Conservation (phyloP, 2,797 vertebrate genomes). For the Phoebastria nigripes region DNA sequence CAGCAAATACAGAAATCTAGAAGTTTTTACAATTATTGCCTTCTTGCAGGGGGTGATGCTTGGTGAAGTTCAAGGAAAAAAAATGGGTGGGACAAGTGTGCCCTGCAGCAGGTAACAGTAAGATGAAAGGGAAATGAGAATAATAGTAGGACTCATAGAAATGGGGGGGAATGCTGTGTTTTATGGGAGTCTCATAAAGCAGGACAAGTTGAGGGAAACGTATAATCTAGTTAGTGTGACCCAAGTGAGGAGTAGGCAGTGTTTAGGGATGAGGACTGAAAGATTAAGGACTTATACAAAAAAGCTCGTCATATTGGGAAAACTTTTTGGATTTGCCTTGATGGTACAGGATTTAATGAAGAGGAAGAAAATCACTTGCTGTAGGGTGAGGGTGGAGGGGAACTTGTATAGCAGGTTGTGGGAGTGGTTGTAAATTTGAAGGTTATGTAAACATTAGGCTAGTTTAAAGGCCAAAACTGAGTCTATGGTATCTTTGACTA, state of each 20-base stretch:
- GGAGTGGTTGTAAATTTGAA: background rate
- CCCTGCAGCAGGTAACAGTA: constrained; percentile 6
- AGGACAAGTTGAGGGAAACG: background rate
- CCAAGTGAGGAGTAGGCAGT: background rate
- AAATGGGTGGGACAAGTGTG: constrained; percentile 1
- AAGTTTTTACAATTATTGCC: background rate
- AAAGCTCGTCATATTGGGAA: background rate
- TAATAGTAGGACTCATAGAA: background rate
- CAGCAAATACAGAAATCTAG: background rate
- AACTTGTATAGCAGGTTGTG: background rate
- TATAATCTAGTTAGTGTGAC: background rate
- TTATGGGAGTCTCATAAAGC: background rate
- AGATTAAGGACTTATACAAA: background rate
- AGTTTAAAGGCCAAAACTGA: background rate
- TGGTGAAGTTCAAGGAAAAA: constrained; percentile 13
- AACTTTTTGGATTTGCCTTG: background rate
- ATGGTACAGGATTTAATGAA: background rate
- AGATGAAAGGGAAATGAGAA: background rate
- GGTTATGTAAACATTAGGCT: background rate
- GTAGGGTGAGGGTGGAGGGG: background rate
- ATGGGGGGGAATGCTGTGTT: background rate
- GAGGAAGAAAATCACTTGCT: background rate
- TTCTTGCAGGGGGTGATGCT: background rate
- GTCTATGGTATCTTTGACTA: background rate
- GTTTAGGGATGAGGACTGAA: background rate